phyloP scores from a whole-genome alignment of 2,797 vertebrate species.

The Eulemur rubriventer region DNA sequence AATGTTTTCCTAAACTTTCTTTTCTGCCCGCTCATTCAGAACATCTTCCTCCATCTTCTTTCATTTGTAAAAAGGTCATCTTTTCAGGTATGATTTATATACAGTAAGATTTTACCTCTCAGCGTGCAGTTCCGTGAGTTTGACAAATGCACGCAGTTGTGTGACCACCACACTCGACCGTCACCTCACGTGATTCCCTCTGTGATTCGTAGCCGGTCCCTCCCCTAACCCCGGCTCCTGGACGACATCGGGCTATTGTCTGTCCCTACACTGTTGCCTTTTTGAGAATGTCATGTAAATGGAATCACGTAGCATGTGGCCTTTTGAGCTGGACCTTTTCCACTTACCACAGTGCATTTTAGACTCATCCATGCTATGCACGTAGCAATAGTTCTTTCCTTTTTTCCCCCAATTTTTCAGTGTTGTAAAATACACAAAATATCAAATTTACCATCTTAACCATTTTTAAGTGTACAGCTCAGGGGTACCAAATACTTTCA shows the following conservation, averaged over 20 bases:
- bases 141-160: not conserved
- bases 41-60: not conserved
- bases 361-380: not conserved
- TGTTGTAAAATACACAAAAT: not conserved
- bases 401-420: not conserved
- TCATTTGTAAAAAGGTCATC: not conserved
- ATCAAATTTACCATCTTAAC: not conserved
- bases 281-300: not conserved
- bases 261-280: not conserved
- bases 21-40: not conserved
- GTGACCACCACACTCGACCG: not conserved
- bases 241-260: not conserved
- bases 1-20: not conserved
- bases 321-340: not conserved
- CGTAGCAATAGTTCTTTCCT: not conserved
- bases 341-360: too few species aligned
- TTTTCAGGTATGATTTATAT: not conserved
- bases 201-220: not conserved
- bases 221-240: not conserved
- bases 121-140: not conserved
- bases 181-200: not conserved
- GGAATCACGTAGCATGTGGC: not conserved
- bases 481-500: not conserved
- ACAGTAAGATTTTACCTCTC: not conserved
- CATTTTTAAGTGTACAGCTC: not conserved